Evolutionary conservation across 2,797 vertebrate species (phyloP), one percentile per base, ranked within the genome.

Genomic region (Botia kubotai): DNA sequence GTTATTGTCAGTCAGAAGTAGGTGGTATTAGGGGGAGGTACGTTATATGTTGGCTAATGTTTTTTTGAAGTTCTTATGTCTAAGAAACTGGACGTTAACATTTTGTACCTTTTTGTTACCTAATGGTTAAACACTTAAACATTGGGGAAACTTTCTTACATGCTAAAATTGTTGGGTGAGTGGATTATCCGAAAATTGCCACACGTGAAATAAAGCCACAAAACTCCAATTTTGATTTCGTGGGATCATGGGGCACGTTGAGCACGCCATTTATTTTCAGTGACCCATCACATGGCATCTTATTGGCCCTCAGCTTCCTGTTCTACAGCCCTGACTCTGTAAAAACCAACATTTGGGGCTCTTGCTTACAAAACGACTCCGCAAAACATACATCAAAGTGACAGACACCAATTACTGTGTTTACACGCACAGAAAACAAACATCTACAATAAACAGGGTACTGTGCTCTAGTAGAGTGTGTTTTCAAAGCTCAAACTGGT

Each of bases 311-410:
- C 19, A 48, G 55, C 57, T 82, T 77, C 73, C 84, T 80, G 69
- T 70, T 77, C 21, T 70, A 57, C 26, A 70, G 72, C 57, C 79
- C 23, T 62, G 73, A 48, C 77, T 79, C 43, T 53, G 53, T 52
- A 62, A 62, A 43, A 50, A 79, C 63, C 43, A 79, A 43, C 63
- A 75, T 65, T 63, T 79, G 77, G 68, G 46, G 46, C 48, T 48
- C 77, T 36, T 53, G 77, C 67, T 79, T 71, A 39, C 57, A 77
- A 76, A 74, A 55, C 23, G 23, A 81, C 63, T 48, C 57, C 72
- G 19, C 21, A 62, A 83, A 81, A 75, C 71, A 75, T 74, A 78
- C 19, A 65, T 70, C 77, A 79, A 79, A 71, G 77, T 65, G 77
- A 79, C 58, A 53, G 26, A 14, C 58, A 72, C 7, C 46, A 52